These are phyloP conservation scores for human (Homo sapiens) DNA, from an alignment of 2,113 vertebrate genomes.

Conservation along the genomic window GRCh38 chr6:136830501-136831000, in stretches of 20 bases:
- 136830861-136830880: background rate
- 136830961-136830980: background rate
- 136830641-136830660: background rate
- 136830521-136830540: slow-evolving; percentile 13
- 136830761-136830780: background rate
- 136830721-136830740: background rate
- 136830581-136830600: background rate
- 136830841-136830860: background rate
- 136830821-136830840: background rate
- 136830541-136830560: background rate
- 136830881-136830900: slow-evolving; percentile 15
- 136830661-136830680: background rate
- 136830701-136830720: background rate
- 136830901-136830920: background rate
- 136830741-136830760: background rate
- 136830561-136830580: background rate
- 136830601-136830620: background rate
- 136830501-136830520: background rate
- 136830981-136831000: slow-evolving; percentile 12
- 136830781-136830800: background rate
- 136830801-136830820: background rate
- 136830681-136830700: background rate
- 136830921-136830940: background rate
- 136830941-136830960: background rate
- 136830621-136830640: background rate